Evolutionary conservation across 2,888 invertebrate genomes (phyloP), one percentile per base, ranked within the genome.

Genomic region (Yponomeuta plumbellus): DNA sequence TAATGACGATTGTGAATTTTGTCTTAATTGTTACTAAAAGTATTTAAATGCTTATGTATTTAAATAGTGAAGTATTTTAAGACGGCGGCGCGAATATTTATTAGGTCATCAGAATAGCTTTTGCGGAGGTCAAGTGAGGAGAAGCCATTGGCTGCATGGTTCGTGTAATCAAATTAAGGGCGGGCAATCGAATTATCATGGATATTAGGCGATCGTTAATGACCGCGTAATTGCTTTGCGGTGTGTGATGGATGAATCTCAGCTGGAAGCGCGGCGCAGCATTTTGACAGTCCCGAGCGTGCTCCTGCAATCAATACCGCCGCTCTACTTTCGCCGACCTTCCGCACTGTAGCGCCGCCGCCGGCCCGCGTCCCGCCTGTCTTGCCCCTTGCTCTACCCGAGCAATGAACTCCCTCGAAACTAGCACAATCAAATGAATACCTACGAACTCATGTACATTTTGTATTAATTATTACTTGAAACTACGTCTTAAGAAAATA

Each of bases 261-360:
- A 21, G 58, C 23, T 59, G 26, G 61, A 39, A 34, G 5, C 26
- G 13, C 65, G 26, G 34, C 65, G 65, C 64, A 65, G 23, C 57
- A 52, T 52, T 34, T 34, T 52, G 44, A 52, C 44, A 11, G 57
- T 11, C 26, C 57, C 57, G 11, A 40, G 11, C 21, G 39, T 52
- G 20, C 21, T 26, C 68, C 72, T 69, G 73, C 70, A 77, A 81
- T 81, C 81, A 78, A 81, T 81, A 80, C 76, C 68, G 68, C 39
- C 74, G 81, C 69, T 81, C 80, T 70, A 81, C 72, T 79, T 80
- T 75, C 61, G 58, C 44, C 65, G 64, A 65, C 66, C 66, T 68
- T 64, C 64, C 58, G 40, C 39, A 44, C 11, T 57, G 62, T 22
- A 22, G 64, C 23, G 56, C 61, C 22, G 23, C 44, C 23, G 56